These are phyloP conservation scores for Dromiciops gliroides DNA, from an alignment of 2,113 vertebrate species.

Conservation along the genomic window DNA sequence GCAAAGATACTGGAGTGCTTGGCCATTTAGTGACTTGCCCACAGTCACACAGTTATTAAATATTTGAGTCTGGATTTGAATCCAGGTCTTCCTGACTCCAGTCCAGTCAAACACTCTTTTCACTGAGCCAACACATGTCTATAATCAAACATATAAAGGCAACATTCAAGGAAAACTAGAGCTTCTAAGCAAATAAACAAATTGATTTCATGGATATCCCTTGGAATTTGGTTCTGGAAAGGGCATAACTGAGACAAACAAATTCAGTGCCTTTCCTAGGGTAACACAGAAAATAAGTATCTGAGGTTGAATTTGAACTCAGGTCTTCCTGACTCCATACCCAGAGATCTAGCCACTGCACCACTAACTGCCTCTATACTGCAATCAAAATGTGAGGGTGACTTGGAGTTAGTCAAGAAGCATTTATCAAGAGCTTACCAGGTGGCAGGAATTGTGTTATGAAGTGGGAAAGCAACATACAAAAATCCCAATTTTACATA, in stretches of 20 bases:
- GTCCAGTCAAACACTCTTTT: neutral
- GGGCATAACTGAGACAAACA: neutral
- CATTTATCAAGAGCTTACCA: no score
- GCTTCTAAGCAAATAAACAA: neutral
- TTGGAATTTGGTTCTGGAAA: neutral
- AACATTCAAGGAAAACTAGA: neutral
- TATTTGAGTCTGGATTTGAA: neutral
- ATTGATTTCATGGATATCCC: neutral
- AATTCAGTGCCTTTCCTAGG: no score
- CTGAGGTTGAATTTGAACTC: no score
- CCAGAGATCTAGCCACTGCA: no score
- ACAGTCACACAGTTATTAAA: neutral
- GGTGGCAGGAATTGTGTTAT: no score
- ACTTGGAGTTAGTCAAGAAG: no score
- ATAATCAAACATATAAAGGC: neutral
- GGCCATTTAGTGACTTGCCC: neutral
- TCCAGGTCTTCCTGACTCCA: neutral
- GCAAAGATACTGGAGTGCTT: neutral
- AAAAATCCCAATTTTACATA: no score
- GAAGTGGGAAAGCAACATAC: no score
- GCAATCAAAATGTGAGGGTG: no score
- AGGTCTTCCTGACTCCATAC: no score
- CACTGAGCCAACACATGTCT: neutral
- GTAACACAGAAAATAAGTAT: no score
- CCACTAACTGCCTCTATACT: no score